Evolutionary conservation across 2,113 vertebrate genomes (phyloP).

Genomic region (Rhabdornis inornatus): DNA sequence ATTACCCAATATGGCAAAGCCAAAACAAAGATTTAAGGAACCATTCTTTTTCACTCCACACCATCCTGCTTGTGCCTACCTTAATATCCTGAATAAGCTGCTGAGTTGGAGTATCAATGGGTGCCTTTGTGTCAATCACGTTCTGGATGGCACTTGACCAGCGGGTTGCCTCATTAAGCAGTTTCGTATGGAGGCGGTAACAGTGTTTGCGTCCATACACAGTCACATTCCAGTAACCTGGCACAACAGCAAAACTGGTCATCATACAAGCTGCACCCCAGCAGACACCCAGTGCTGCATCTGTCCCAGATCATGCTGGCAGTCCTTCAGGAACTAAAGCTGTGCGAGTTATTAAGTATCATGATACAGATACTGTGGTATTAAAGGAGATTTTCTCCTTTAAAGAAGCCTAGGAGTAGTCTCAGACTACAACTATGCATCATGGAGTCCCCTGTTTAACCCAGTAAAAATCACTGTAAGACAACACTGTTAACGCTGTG

Average conservation of each 20-base stretch:
- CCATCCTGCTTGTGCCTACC: constrained; percentile 66
- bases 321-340: background rate
- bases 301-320: background rate
- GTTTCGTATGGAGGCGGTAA: constrained; percentile 90
- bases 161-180: constrained; percentile 90
- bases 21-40: background rate
- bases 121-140: constrained; percentile 91
- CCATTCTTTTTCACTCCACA: background rate
- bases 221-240: constrained; percentile 92
- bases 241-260: background rate
- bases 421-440: background rate
- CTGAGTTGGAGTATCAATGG: constrained; percentile 94
- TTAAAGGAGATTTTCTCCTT: background rate
- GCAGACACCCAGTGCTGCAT: background rate
- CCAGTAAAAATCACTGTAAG: background rate
- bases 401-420: background rate
- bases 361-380: background rate
- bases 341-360: background rate
- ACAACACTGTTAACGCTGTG: background rate
- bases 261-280: background rate
- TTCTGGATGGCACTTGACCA: constrained; percentile 94
- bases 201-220: constrained; percentile 95
- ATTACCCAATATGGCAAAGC: background rate
- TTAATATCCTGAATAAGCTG: constrained; percentile 96
- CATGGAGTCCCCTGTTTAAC: background rate